A percentile compares a stretch with the other conserved stretches of the same genome.
Conservation (phyloP, 1,140 invertebrate genomes). For the Phocides pigmalion region DNA sequence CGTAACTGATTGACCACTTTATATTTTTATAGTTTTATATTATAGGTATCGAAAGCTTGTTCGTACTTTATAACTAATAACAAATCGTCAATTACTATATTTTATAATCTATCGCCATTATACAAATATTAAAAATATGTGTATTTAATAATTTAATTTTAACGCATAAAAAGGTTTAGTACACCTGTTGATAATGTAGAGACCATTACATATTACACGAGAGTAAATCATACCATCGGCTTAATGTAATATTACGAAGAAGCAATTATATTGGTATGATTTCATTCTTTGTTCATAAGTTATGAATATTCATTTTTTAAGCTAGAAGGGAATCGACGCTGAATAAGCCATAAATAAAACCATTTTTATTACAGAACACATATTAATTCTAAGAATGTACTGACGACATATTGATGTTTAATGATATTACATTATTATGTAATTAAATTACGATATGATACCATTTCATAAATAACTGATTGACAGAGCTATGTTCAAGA, state of each 20-base stretch:
- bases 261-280: slow-evolving; percentile 15
- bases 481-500: no score
- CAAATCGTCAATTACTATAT: no score
- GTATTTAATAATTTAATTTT: neutral
- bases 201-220: neutral
- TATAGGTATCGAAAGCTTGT: no score
- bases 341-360: slow-evolving; percentile 17
- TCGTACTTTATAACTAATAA: no score
- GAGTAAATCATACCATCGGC: slow-evolving; percentile 4
- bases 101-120: no score
- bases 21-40: no score
- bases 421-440: neutral
- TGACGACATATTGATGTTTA: neutral
- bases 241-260: slow-evolving; percentile 12
- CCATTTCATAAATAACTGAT: no score
- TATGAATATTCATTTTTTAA: slow-evolving; percentile 19
- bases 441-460: neutral
- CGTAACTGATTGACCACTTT: no score
- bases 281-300: slow-evolving; percentile 7
- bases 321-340: slow-evolving; percentile 2
- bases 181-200: no score
- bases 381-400: slow-evolving; percentile 16
- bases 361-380: slow-evolving; percentile 10
- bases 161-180: neutral
- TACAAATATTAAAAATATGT: no score